Conservation (phyloP, 2,888 invertebrate species). For the Orchestes rusci region DNA sequence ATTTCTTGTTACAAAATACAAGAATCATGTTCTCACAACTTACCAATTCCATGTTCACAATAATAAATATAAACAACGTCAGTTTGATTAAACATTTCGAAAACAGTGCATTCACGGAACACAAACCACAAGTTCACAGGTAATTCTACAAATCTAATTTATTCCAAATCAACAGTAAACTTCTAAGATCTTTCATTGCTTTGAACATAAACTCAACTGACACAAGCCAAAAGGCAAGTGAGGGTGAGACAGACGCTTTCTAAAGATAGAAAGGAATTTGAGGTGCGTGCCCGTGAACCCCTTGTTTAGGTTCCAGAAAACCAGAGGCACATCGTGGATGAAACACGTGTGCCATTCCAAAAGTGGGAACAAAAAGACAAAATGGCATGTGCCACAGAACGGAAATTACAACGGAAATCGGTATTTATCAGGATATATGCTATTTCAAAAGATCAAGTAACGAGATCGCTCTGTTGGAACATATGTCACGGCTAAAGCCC, state of each 20-base stretch:
- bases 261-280: conserved; percentile 22
- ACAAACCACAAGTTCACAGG: conserved; percentile 7
- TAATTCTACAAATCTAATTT: conserved; percentile 7
- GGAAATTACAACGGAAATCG: no score
- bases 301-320: conserved; percentile 15
- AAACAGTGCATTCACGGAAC: background rate
- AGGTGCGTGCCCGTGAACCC: conserved; percentile 10
- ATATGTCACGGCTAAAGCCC: background rate
- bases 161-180: no score
- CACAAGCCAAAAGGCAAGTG: conserved; percentile 16
- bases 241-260: conserved; percentile 15
- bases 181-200: no score
- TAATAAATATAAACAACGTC: conserved; percentile 21
- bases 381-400: background rate
- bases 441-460: no score
- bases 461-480: no score
- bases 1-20: no score
- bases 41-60: conserved; percentile 21
- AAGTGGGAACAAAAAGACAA: no score
- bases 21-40: no score
- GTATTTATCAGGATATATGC: no score
- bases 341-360: conserved; percentile 16
- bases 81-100: background rate
- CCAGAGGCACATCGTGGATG: conserved; percentile 11
- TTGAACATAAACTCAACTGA: no score